phyloP scores from a whole-genome alignment of 1,140 invertebrate genomes.

The Philotrypesis tridentata region DNA sequence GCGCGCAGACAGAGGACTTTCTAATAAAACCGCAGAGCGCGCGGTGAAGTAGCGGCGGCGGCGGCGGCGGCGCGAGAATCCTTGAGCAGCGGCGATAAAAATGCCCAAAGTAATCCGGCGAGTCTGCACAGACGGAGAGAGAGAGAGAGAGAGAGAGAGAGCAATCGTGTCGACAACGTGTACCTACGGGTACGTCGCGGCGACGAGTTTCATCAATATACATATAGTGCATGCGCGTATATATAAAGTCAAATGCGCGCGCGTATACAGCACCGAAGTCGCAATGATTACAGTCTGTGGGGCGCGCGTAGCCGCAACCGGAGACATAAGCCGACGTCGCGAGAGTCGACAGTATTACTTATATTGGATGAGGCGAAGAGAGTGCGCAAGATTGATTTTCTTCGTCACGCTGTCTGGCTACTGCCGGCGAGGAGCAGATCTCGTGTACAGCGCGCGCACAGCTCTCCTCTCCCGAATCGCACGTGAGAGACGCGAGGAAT shows the following conservation, averaged over 20 bases:
- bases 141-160: no score
- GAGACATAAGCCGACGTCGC: background rate
- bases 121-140: no score
- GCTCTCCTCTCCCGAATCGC: no score
- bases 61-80: no score
- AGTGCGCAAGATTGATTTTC: background rate
- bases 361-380: no score
- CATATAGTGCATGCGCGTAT: no score
- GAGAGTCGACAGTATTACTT: background rate
- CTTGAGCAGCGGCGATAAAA: constrained; percentile 6
- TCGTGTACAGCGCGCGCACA: no score
- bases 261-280: background rate
- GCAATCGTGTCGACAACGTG: background rate
- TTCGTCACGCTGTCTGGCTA: constrained; percentile 4
- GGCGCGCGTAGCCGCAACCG: no score
- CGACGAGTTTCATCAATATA: no score
- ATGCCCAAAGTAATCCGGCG: background rate
- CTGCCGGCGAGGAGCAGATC: background rate
- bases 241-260: no score
- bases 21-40: background rate
- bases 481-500: background rate
- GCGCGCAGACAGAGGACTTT: background rate
- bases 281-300: background rate
- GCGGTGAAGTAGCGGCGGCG: no score
- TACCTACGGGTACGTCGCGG: background rate